Conservation (phyloP, 2,888 invertebrate species). For the Hypselothyrea guttata region DNA sequence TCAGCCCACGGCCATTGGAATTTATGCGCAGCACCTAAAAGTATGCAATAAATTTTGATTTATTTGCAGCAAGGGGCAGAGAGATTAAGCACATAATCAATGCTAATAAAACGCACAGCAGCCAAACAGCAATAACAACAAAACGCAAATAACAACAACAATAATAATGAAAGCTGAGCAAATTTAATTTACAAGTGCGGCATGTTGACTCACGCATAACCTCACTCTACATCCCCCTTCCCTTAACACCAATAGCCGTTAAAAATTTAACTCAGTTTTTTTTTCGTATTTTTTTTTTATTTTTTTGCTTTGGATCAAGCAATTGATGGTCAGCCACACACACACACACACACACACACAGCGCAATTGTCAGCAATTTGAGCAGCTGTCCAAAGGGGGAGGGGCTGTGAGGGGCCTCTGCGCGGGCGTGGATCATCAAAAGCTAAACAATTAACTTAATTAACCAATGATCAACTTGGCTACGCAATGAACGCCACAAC, state of each 20-base stretch:
- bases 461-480: slow-evolving; percentile 46
- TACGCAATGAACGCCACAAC: too few species aligned
- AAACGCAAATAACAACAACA: not conserved
- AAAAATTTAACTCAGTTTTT: slow-evolving; percentile 21
- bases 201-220: slow-evolving; percentile 27
- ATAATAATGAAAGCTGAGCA: slow-evolving; percentile 22
- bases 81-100: slow-evolving; percentile 63
- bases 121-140: slow-evolving; percentile 16
- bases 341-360: slow-evolving; percentile 11
- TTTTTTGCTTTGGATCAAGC: slow-evolving; percentile 28
- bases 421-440: slow-evolving; percentile 54
- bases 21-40: slow-evolving; percentile 7
- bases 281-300: not conserved
- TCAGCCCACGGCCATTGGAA: not conserved
- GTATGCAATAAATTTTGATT: slow-evolving; percentile 5
- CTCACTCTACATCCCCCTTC: not conserved
- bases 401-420: not conserved
- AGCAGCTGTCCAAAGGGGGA: slow-evolving; percentile 5
- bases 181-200: slow-evolving; percentile 70
- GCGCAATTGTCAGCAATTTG: slow-evolving; percentile 52
- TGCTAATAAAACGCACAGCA: slow-evolving; percentile 66
- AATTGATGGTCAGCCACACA: slow-evolving; percentile 33
- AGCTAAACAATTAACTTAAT: slow-evolving; percentile 73
- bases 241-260: not conserved
- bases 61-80: not conserved